Percentiles rank a stretch among this genome's conserved stretches.
Conservation (phyloP, 2,113 vertebrate genomes). For the Tychaedon coryphoeus region DNA sequence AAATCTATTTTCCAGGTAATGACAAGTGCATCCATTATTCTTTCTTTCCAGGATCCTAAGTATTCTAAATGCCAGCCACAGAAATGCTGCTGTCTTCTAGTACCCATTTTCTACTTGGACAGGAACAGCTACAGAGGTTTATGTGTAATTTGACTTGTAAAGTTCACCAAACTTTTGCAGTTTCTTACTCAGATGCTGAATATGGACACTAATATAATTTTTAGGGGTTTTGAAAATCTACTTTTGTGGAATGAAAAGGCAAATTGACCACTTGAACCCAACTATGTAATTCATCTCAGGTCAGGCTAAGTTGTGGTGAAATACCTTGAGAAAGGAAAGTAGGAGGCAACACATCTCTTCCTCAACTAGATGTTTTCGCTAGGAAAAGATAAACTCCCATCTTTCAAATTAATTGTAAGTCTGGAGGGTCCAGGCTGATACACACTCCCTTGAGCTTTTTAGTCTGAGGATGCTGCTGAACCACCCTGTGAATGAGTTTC, state of each 20-base stretch:
- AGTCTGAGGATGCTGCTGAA: neutral
- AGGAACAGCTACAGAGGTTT: neutral
- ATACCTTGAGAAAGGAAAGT: neutral
- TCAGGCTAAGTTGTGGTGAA: neutral
- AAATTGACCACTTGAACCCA: neutral
- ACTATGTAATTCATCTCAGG: neutral
- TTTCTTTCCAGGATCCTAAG: constrained; percentile 1
- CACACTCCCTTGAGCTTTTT: neutral
- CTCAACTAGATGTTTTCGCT: neutral
- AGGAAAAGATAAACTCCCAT: neutral
- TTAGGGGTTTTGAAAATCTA: neutral
- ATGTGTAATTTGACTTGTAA: neutral
- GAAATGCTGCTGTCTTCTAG: constrained; percentile 13
- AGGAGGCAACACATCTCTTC: neutral
- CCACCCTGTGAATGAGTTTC: neutral
- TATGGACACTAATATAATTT: neutral
- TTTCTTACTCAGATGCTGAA: neutral
- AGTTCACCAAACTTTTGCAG: neutral
- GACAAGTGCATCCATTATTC: constrained; percentile 30
- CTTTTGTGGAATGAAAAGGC: neutral
- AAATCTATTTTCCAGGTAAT: constrained; percentile 43
- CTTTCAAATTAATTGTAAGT: neutral
- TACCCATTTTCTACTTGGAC: constrained; percentile 17
- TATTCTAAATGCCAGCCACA: constrained; percentile 4
- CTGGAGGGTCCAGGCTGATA: neutral